A percentile compares a stretch with the other conserved stretches of the same genome.
These are phyloP conservation scores for Campylomormyrus numenius DNA, from an alignment of 2,113 vertebrate species.

Conservation along the genomic window DNA sequence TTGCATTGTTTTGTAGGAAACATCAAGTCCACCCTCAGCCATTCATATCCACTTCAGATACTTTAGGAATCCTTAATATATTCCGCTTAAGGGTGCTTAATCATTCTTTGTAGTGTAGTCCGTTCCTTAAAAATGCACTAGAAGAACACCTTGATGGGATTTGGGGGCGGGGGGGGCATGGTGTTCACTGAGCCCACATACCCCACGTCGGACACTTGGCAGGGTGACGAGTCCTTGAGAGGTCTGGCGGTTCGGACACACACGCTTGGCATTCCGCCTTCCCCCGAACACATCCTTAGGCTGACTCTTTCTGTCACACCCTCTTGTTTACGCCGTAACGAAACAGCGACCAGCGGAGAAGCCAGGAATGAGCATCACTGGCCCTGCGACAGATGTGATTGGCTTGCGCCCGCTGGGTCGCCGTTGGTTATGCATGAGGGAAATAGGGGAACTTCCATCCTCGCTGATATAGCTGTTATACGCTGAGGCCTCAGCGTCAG, in stretches of 20 bases:
- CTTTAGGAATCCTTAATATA: not conserved
- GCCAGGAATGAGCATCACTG: not conserved
- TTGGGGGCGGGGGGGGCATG: not conserved
- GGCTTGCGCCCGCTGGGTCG: not conserved
- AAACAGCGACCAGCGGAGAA: not conserved
- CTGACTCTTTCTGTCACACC: not conserved
- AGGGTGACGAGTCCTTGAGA: not conserved
- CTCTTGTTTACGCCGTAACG: not conserved
- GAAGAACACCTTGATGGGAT: not conserved
- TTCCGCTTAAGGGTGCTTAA: conserved; percentile 1
- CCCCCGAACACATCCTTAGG: not conserved
- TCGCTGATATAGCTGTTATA: not conserved
- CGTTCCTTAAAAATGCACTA: not conserved
- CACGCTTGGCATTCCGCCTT: not conserved
- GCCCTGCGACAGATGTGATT: not conserved
- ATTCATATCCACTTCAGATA: not conserved
- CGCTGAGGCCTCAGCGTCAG: not conserved
- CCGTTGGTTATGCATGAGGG: not conserved
- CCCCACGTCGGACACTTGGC: not conserved
- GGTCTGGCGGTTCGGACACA: not conserved
- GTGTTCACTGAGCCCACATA: not conserved
- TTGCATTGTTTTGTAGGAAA: not conserved
- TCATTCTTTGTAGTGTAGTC: not conserved
- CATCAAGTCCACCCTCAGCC: not conserved
- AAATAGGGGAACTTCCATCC: not conserved